phyloP scores from a whole-genome alignment of 2,113 vertebrate genomes.

The Dicaeum eximium region DNA sequence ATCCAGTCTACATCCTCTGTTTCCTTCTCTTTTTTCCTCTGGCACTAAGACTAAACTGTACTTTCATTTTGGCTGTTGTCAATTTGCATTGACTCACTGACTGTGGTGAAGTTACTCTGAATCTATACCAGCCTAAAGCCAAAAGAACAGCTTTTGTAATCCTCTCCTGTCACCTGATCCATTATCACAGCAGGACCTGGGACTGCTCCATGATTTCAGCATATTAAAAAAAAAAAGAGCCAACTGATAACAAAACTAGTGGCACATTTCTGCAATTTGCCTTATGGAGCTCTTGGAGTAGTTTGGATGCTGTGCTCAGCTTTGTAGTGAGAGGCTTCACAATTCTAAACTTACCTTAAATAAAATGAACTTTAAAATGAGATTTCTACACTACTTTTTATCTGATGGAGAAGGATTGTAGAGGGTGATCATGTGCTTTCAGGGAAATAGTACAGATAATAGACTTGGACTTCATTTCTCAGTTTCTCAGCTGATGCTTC shows the following conservation, averaged over 20 bases:
- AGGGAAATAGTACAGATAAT: neutral
- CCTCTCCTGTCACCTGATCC: neutral
- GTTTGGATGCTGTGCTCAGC: neutral
- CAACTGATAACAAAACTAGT: neutral
- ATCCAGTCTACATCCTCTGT: rapidly evolving
- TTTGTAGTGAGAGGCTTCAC: neutral
- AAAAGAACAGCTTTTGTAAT: neutral
- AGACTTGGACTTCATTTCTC: neutral
- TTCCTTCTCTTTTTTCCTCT: neutral
- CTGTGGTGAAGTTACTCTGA: neutral
- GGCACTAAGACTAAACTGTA: neutral
- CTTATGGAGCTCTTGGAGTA: neutral
- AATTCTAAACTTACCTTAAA: neutral
- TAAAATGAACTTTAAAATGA: neutral
- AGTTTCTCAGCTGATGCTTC: neutral
- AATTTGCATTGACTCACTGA: neutral
- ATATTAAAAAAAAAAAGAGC: neutral
- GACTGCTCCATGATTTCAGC: neutral
- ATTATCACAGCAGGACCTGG: neutral
- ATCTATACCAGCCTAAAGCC: neutral
- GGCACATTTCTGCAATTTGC: neutral
- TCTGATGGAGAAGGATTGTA: neutral
- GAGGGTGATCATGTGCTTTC: neutral
- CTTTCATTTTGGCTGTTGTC: neutral
- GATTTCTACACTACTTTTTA: neutral